Evolutionary conservation across 2,797 vertebrate species (phyloP), one percentile per base, ranked within the genome.

Genomic region (Rhynchotus rufescens): DNA sequence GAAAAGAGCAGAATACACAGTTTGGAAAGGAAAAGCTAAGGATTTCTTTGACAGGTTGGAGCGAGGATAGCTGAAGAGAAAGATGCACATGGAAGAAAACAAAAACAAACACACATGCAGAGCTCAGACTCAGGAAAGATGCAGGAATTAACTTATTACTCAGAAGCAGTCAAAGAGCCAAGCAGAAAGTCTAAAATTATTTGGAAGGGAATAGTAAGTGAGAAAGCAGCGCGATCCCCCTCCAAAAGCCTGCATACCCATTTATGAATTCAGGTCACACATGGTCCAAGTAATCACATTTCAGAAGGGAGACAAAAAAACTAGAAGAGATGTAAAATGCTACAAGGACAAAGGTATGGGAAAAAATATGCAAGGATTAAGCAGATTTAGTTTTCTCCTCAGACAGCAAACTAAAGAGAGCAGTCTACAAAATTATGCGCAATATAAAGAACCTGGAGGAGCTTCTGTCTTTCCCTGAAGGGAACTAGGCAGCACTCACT

Each of bases 321-420:
- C 22, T 32, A 80, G 23, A 84, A 88, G 71, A 68, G 5, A 92
- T 56, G 30, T 65, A 77, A n/a, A 90, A 82, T 66, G 23, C 80
- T 87, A 28, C 1, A 0, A 89, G 54, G 45, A 75, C 77, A 71
- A 93, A 94, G 84, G 75, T 90, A 94, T 10, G 5, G 54, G 51
- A 26, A 28, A 28, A 20, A 94, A 94, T 86, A 90, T 56, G 62
- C 80, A 47, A 45, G 84, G 76, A 90, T 96, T 94, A 93, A 86
- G 36, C 59, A 88, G 88, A 94, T 94, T 94, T 91, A 86, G 17
- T 84, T 86, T 80, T 49, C 47, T 49, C 47, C 47, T 49, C 22
- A 23, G 47, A 49, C 12, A 12, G 36, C 72, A 61, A 80, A 82
- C 49, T 82, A 51, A 92, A 89, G 61, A 73, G 20, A 78, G n/a